A percentile compares a stretch with the other conserved stretches of the same genome.
These are phyloP conservation scores for Notothenia coriiceps DNA, from an alignment of 2,113 vertebrate genomes.

Conservation along the genomic window DNA sequence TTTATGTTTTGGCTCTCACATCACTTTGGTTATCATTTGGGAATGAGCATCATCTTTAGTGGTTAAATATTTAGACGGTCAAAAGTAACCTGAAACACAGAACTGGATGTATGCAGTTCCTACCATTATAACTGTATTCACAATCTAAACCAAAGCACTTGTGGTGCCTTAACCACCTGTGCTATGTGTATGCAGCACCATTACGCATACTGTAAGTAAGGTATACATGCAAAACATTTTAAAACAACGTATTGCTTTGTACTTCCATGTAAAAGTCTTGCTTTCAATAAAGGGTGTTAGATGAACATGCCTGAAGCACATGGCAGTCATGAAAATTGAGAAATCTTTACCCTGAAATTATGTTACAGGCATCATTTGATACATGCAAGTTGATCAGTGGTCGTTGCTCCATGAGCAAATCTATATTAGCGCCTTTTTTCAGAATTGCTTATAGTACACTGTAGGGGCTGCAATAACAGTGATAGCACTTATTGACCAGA, in stretches of 20 bases:
- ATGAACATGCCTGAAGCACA: neutral
- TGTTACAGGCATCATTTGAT: constrained; percentile 36
- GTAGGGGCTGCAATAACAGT: constrained; percentile 57
- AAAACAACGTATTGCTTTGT: no score
- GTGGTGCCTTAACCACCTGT: no score
- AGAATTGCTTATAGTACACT: constrained; percentile 50
- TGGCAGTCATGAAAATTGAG: neutral
- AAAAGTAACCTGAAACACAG: neutral
- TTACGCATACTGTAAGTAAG: neutral
- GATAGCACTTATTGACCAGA: constrained; percentile 74
- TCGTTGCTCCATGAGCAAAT: constrained; percentile 39
- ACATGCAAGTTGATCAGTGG: constrained; percentile 16
- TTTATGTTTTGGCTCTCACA: neutral
- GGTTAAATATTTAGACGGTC: neutral
- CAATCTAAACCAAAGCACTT: neutral
- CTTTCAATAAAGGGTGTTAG: neutral
- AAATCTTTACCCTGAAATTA: constrained; percentile 23
- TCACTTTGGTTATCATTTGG: neutral
- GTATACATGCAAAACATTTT: no score
- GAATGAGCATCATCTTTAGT: neutral
- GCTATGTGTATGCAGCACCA: neutral
- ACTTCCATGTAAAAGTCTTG: neutral
- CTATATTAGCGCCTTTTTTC: constrained; percentile 46
- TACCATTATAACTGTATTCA: no score
- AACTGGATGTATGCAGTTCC: neutral